These are phyloP conservation scores for Hippocampus guttulatus DNA, from an alignment of 2,113 vertebrate genomes.

Conservation along the genomic window DNA sequence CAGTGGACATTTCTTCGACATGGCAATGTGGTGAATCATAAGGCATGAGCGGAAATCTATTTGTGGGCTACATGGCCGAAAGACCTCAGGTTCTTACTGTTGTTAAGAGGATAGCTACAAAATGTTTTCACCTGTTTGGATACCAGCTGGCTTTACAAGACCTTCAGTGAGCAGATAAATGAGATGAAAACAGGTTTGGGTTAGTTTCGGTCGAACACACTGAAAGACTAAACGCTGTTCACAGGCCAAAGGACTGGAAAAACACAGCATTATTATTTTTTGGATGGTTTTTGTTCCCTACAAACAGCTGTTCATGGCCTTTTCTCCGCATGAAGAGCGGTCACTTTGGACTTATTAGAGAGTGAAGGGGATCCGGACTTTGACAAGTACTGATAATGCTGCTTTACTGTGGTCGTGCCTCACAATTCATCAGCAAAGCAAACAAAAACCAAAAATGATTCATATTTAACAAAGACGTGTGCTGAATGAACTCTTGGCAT, in stretches of 20 bases:
- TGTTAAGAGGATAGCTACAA: conserved; percentile 44
- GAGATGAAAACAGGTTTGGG: conserved; percentile 40
- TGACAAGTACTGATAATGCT: conserved; percentile 33
- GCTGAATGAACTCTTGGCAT: conserved; percentile 29
- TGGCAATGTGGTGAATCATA: conserved; percentile 34
- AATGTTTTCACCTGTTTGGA: conserved; percentile 7
- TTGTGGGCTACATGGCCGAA: conserved; percentile 49
- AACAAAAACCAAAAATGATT: conserved; percentile 9
- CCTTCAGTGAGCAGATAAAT: neutral
- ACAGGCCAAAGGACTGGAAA: conserved; percentile 30
- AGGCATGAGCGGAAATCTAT: conserved; percentile 7
- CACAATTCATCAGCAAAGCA: conserved; percentile 27
- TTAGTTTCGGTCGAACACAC: conserved; percentile 54
- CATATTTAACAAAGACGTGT: conserved; percentile 24
- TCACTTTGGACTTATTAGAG: conserved; percentile 55
- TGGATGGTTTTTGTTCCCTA: neutral
- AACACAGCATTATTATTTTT: conserved; percentile 21
- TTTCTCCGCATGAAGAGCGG: conserved; percentile 20
- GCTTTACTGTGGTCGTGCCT: conserved; percentile 3
- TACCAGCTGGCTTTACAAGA: conserved; percentile 38
- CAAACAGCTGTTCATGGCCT: conserved; percentile 22
- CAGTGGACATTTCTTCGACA: neutral
- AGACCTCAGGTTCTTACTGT: conserved; percentile 32
- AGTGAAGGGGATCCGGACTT: conserved; percentile 18
- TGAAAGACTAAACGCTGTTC: conserved; percentile 68